These are phyloP conservation scores for Rattus rattus DNA, from an alignment of 2,113 vertebrate genomes.

Conservation along the genomic window DNA sequence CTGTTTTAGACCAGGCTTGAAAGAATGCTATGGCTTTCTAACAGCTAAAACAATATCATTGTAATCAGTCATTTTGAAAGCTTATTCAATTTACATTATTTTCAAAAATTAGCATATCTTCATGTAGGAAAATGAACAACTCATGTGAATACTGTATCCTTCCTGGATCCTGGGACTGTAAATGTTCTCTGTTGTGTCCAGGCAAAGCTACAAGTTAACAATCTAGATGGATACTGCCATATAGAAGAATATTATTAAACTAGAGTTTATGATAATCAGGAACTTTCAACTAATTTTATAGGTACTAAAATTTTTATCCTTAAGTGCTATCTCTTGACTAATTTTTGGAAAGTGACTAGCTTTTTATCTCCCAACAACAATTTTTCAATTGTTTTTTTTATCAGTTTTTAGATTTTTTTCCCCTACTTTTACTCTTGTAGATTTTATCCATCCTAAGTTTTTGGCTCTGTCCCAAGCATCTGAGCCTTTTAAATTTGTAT, in stretches of 20 bases:
- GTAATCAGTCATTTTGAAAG: constrained; percentile 44
- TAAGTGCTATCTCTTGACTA: constrained; percentile 15
- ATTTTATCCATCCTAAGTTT: background rate
- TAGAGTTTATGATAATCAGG: background rate
- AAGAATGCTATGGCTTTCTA: constrained; percentile 39
- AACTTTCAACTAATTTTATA: background rate
- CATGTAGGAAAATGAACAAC: background rate
- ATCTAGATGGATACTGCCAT: background rate
- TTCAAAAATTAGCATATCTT: constrained; percentile 42
- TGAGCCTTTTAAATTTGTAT: background rate
- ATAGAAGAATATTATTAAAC: background rate
- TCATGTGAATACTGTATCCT: background rate
- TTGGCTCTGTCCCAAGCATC: background rate
- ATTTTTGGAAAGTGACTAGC: background rate
- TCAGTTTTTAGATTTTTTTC: background rate
- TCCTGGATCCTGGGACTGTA: background rate
- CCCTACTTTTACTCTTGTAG: background rate
- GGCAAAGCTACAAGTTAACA: background rate
- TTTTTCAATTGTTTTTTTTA: background rate
- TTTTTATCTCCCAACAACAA: background rate
- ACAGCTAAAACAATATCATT: constrained; percentile 64
- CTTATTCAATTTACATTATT: constrained; percentile 27
- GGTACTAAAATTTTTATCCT: background rate
- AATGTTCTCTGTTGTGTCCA: background rate
- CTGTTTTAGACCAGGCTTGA: background rate